Percentiles rank a stretch among this genome's conserved stretches.
These are phyloP conservation scores for Penaeus chinensis DNA, from an alignment of 1,140 invertebrate genomes.

Conservation along the genomic window DNA sequence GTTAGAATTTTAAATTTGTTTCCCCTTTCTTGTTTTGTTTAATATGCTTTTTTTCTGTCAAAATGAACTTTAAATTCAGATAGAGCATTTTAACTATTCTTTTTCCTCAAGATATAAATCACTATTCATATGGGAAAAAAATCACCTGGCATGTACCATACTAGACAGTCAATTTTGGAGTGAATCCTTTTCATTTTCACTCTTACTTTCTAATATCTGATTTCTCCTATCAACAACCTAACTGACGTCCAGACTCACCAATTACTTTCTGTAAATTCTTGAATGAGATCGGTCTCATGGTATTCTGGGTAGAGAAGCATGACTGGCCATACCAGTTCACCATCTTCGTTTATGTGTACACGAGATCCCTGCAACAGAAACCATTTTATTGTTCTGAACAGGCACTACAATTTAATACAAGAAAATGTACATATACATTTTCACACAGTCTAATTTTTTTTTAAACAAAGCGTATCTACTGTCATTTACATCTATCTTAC, in stretches of 20 bases:
- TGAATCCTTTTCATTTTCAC: neutral
- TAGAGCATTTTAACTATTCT: too few species aligned
- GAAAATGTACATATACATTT: neutral
- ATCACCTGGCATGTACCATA: too few species aligned
- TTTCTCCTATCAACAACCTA: neutral
- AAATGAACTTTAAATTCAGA: too few species aligned
- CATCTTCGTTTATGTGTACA: slow-evolving; percentile 74
- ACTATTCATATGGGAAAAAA: too few species aligned
- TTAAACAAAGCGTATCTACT: too few species aligned
- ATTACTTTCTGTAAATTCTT: slow-evolving; percentile 79
- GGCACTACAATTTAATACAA: slow-evolving; percentile 8
- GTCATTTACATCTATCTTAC: too few species aligned
- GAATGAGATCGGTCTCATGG: slow-evolving; percentile 78
- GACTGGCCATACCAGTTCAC: slow-evolving; percentile 82
- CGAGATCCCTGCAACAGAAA: slow-evolving; percentile 66
- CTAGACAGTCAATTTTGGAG: neutral
- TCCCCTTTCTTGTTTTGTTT: too few species aligned
- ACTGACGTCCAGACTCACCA: slow-evolving; percentile 70
- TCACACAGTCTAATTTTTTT: too few species aligned
- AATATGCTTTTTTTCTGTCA: too few species aligned
- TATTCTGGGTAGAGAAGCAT: slow-evolving; percentile 87
- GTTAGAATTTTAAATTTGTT: too few species aligned
- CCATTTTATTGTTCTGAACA: slow-evolving; percentile 45
- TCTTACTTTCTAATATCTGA: neutral
- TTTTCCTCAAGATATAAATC: too few species aligned